Evolutionary conservation across 2,113 vertebrate genomes (phyloP).

Genomic region (Herpetotheres cachinnans): DNA sequence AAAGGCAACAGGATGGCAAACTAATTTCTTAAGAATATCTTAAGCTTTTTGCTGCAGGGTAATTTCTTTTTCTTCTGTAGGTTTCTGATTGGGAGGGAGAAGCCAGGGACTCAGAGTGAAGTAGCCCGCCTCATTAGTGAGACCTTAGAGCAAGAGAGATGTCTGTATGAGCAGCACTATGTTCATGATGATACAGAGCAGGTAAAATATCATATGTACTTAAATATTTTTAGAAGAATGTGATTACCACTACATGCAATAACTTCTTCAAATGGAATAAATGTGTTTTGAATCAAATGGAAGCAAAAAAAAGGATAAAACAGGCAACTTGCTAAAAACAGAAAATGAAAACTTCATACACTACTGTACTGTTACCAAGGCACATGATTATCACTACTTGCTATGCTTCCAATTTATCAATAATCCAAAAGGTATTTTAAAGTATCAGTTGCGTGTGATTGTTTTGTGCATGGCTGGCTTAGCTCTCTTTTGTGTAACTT

Average conservation of each 20-base stretch:
- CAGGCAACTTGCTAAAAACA: not conserved
- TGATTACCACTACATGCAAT: not conserved
- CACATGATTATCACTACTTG: not conserved
- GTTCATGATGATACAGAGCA: slow-evolving; percentile 76
- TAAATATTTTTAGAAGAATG: not conserved
- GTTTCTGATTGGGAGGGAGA: slow-evolving; percentile 91
- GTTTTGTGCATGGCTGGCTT: not conserved
- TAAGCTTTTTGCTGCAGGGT: not conserved
- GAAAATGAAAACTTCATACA: not conserved
- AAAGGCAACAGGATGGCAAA: not conserved
- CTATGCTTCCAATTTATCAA: not conserved
- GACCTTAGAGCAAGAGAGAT: slow-evolving; percentile 89
- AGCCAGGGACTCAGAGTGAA: slow-evolving; percentile 89
- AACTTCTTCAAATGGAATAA: not conserved
- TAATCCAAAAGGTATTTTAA: not conserved
- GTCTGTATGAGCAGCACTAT: slow-evolving; percentile 83
- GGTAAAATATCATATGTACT: slow-evolving; percentile 9
- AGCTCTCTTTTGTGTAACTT: not conserved
- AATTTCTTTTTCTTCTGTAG: slow-evolving; percentile 58
- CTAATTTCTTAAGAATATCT: not conserved
- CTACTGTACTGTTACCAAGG: not conserved
- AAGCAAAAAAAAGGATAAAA: not conserved
- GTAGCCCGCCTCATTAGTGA: slow-evolving; percentile 92
- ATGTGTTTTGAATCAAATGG: not conserved
- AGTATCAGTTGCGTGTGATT: not conserved